Evolutionary conservation across 1,140 invertebrate species (phyloP), one percentile per base, ranked within the genome.

Genomic region (Rhysida immarginata): DNA sequence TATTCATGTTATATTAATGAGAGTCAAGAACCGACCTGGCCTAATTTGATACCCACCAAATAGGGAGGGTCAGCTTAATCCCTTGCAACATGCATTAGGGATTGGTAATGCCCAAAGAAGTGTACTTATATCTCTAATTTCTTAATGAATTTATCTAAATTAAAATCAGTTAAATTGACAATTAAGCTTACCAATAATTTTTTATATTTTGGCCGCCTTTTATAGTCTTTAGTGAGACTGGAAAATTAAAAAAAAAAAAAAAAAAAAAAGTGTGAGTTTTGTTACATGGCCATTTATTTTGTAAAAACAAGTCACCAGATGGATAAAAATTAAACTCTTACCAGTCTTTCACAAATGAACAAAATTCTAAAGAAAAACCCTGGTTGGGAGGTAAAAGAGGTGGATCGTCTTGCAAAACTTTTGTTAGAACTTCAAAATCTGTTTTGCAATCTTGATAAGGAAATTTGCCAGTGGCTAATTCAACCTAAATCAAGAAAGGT

Each of bases 371-470:
- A 60, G 79, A 81, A 69, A 93, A 96, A 48, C 77, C 74, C 60
- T 78, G 74, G 55, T 82, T 80, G n/a, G 76, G 69, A 2, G 94
- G 88, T 61, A 95, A 73, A 60, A 78, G 1, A 81, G 94, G 63
- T 82, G 92, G 70, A 65, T 89, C 89, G 62, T 91, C 86, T 65
- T 85, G 80, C 60, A 97, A 80, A 60, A 94, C 87, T 75, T 84
- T 84, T 45, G 83, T 84, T 51, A 93, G 75, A 60, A 96, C 88
- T 77, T 98, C 91, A 77, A 98, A 96, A 73, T 96, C 91, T 68
- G 87, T 94, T 70, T 87, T 87, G 71, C 92, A 96, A 69, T 90
- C 83, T 70, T 81, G 80, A 72, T 96, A 98, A 0, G 93, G 94
- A 71, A 90, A 92, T 58, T 55, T 55, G n/a, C 65, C 65, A n/a